Evolutionary conservation across 2,888 invertebrate species (phyloP).

Genomic region (Pachliopta kotzebuea): DNA sequence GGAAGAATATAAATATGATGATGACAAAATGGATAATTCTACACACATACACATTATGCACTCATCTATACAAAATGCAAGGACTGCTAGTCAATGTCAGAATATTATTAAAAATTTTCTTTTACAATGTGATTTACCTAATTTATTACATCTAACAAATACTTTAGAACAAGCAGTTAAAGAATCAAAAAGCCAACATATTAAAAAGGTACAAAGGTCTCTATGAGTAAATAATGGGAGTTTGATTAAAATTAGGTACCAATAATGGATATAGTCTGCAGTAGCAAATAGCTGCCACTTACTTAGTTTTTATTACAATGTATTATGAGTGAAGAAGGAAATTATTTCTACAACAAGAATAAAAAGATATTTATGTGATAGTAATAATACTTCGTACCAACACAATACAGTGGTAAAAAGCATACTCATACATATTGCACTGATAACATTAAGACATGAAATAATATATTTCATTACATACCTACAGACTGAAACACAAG

Average conservation of each 20-base stretch:
- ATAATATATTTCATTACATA: no score
- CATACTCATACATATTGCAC: no score
- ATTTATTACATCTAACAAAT: conserved; percentile 75
- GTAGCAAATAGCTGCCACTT: no score
- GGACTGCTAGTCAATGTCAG: conserved; percentile 68
- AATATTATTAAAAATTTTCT: conserved; percentile 61
- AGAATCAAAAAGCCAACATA: conserved; percentile 80
- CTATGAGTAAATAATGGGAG: conserved; percentile 43
- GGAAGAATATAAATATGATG: conserved; percentile 20
- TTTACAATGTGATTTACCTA: conserved; percentile 78
- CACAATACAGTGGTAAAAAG: no score
- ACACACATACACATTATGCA: conserved; percentile 46
- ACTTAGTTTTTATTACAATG: no score
- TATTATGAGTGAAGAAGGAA: no score
- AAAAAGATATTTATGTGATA: no score
- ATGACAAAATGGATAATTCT: conserved; percentile 31
- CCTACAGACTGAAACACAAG: no score
- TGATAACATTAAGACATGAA: no score
- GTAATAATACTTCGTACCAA: no score
- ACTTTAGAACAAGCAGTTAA: conserved; percentile 78
- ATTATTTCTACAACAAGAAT: no score
- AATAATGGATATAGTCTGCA: background rate
- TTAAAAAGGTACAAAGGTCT: conserved; percentile 75
- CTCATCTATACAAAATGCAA: conserved; percentile 58
- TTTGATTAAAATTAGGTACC: background rate